Evolutionary conservation across 2,797 vertebrate species (phyloP), one percentile per base, ranked within the genome.

Genomic region (Tapirus indicus): DNA sequence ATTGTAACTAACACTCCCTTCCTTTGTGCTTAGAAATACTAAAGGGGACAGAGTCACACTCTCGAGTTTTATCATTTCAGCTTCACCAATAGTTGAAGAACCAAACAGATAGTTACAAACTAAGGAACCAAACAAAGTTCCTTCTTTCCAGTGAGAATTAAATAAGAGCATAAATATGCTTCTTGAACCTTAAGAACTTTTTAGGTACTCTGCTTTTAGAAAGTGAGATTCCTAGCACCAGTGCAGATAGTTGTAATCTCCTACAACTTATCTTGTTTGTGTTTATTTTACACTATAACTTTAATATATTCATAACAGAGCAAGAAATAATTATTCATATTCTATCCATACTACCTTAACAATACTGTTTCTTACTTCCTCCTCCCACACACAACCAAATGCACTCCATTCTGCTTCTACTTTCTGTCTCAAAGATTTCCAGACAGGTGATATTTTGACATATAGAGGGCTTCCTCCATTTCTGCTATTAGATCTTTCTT

Each of bases 381-480:
- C 27, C 64, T 49, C n/a, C n/a, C 47, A 94, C 12, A 54, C 3
- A 69, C 49, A 96, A 91, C 4, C 58, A 97, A 89, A 80, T 60
- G 9, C 35, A 47, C n/a, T 91, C n/a, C 12, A 60, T n/a, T 87
- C 44, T 92, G 75, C 75, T 94, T 88, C 13, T 72, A 41, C 64
- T 93, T 89, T 78, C 66, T 66, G 13, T 80, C 35, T 77, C 62
- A 83, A 25, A 92, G 49, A 95, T 64, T 84, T 74, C 58, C 52
- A 85, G 38, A 66, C 6, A 89, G 47, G 74, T 96, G 92, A 58
- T 29, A 89, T 86, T 90, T 29, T 93, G 44, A 96, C 90, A 96
- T 60, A 94, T 0, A 72, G 6, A 71, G 25, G 3, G 91, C 38
- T 92, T 85, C 85, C 23, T 88, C 32, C 66, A 78, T 82, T 80